phyloP scores from a whole-genome alignment of 2,888 invertebrate species.

The Ophion obscuratus region DNA sequence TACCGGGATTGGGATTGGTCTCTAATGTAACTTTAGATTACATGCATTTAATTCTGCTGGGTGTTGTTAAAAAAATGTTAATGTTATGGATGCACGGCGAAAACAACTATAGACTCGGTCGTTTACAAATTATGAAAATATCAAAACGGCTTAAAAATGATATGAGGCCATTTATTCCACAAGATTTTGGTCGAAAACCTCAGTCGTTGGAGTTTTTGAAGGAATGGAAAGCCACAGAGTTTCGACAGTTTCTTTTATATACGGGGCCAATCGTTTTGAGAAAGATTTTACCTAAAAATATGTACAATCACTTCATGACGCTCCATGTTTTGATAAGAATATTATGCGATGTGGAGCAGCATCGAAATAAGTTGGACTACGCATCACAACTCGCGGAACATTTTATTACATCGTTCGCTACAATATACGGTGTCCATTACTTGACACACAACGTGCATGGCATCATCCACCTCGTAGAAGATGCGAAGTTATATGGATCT shows the following conservation, averaged over 20 bases:
- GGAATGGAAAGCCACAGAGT: conserved; percentile 68
- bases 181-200: conserved; percentile 53
- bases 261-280: conserved; percentile 50
- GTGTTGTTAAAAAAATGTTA: conserved; percentile 53
- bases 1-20: conserved; percentile 58
- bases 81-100: conserved; percentile 50
- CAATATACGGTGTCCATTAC: conserved; percentile 55
- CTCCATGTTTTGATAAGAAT: conserved; percentile 50
- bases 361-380: conserved; percentile 53
- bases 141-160: conserved; percentile 46
- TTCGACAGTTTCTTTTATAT: conserved; percentile 64
- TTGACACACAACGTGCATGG: conserved; percentile 61
- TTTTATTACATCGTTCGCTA: conserved; percentile 53
- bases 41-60: conserved; percentile 58
- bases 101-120: conserved; percentile 56
- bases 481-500: conserved; percentile 58
- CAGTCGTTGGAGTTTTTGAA: conserved; percentile 44
- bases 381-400: conserved; percentile 52
- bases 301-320: conserved; percentile 50
- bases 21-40: conserved; percentile 58
- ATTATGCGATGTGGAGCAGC: conserved; percentile 49
- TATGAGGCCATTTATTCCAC: conserved; percentile 47
- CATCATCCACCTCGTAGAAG: conserved; percentile 58
- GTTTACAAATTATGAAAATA: conserved; percentile 54
- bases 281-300: conserved; percentile 40